A percentile compares a stretch with the other conserved stretches of the same genome.
phyloP scores from a whole-genome alignment of 2,797 vertebrate species.

The Sebastes itinus region DNA sequence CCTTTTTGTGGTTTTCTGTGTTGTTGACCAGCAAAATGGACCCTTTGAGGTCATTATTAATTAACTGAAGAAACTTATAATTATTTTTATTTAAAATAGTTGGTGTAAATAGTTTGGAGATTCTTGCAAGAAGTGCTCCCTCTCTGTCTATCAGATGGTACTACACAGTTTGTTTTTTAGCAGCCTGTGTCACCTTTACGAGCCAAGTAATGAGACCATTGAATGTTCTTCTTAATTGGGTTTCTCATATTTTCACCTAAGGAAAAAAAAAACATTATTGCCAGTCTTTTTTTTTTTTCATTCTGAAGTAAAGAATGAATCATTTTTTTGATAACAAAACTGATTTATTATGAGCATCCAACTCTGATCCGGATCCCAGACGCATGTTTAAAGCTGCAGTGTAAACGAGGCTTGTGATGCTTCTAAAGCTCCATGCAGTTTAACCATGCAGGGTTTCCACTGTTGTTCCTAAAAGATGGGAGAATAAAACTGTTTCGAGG shows the following conservation, averaged over 20 bases:
- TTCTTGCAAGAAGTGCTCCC: constrained; percentile 19
- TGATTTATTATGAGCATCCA: background rate
- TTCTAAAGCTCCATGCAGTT: constrained; percentile 73
- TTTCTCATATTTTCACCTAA: background rate
- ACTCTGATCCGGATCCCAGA: constrained; percentile 60
- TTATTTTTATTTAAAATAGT: background rate
- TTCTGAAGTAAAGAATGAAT: background rate
- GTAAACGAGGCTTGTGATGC: constrained; percentile 66
- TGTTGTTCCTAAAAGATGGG: constrained; percentile 50
- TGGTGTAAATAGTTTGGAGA: background rate
- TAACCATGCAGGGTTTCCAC: constrained; percentile 78
- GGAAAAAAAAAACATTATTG: background rate
- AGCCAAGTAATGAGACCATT: background rate
- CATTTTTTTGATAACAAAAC: background rate
- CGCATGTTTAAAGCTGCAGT: constrained; percentile 53
- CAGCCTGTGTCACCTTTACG: background rate
- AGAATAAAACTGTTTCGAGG: constrained; percentile 25
- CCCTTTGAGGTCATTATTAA: background rate
- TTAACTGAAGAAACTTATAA: background rate
- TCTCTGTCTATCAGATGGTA: background rate
- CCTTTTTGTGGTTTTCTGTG: background rate
- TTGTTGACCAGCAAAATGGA: fast-evolving
- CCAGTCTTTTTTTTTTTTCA: fast-evolving
- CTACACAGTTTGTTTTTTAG: background rate
- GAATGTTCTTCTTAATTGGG: background rate